Evolutionary conservation across 1,140 invertebrate genomes (phyloP), one percentile per base, ranked within the genome.

Genomic region (Zaprionus taronus): DNA sequence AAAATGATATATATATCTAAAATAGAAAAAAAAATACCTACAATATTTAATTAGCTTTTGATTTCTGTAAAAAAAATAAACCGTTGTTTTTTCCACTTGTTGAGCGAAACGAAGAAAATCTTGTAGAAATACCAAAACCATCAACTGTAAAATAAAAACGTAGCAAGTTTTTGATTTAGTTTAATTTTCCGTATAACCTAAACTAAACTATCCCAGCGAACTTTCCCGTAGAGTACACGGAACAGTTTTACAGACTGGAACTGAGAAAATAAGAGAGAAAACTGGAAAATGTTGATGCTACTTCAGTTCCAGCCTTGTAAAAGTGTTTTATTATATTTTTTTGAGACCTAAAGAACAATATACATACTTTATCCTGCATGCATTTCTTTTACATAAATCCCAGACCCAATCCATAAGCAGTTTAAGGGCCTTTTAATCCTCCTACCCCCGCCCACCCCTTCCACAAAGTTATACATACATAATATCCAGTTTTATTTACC

Each of bases 101-200:
- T 34, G 65, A 72, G 44, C 55, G 58, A 47, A 76, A 60, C 34
- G 11, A 55, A 34, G 41, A 69, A 70, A 63, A 38, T 55, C 34
- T 65, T 65, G 38, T 56, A 69, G 47, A 65, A 61, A 64, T 15
- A 51, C n/a, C 36, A 65, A 53, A 5, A 17, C n/a, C 17, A 70
- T 47, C 22, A 74, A 62, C 31, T 75, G 72, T 71, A 75, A 60
- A 31, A 38, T 69, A 34, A 63, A 55, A 69, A 69, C 38, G 66
- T 70, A 71, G 67, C n/a, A 17, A 57, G 36, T 65, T 65, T 38
- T 31, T 62, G 28, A 26, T 64, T 64, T 64, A 75, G 55, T 53
- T 58, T 71, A 64, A 62, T 70, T 74, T 73, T 61, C 36, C 71
- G 57, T 55, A 56, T 74, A 74, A 75, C 67, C 65, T 44, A 17